A percentile compares a stretch with the other conserved stretches of the same genome.
Evolutionary conservation across 1,140 invertebrate genomes (phyloP).

Genomic region (Drosophila ambigua): DNA sequence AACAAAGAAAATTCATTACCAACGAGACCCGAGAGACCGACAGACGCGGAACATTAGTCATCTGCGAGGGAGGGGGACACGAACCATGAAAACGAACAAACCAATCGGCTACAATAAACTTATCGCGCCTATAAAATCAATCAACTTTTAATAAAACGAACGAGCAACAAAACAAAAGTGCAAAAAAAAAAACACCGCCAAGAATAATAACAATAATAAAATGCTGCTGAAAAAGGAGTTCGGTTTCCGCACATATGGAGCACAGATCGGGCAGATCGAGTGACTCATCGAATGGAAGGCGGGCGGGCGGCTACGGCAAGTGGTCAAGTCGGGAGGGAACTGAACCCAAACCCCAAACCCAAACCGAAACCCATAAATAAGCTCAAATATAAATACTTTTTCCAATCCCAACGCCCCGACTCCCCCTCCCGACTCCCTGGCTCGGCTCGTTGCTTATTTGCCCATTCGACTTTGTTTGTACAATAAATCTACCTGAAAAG

Average conservation of each 20-base stretch:
- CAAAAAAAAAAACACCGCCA: slow-evolving; percentile 17
- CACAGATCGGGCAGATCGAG: slow-evolving; percentile 27
- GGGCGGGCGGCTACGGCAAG: slow-evolving; percentile 23
- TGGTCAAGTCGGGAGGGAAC: slow-evolving; percentile 51
- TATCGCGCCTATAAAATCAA: slow-evolving; percentile 80
- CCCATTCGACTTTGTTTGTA: slow-evolving; percentile 64
- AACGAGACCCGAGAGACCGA: slow-evolving; percentile 7
- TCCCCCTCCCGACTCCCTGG: slow-evolving; percentile 34
- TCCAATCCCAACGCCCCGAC: slow-evolving; percentile 10
- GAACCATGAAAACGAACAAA: neutral
- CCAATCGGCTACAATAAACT: slow-evolving; percentile 66
- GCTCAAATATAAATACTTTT: slow-evolving; percentile 62
- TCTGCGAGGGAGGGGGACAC: slow-evolving; percentile 34
- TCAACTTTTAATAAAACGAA: slow-evolving; percentile 56
- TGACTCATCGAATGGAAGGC: slow-evolving; percentile 61
- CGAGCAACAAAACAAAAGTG: slow-evolving; percentile 5
- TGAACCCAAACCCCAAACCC: slow-evolving; percentile 19
- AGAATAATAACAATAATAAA: slow-evolving; percentile 61
- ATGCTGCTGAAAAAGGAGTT: slow-evolving; percentile 67
- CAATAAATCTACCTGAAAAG: slow-evolving; percentile 77
- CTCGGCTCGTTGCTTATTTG: slow-evolving; percentile 50
- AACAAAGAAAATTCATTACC: slow-evolving; percentile 36
- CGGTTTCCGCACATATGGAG: slow-evolving; percentile 67
- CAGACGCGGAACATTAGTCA: slow-evolving; percentile 63
- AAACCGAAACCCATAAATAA: slow-evolving; percentile 71